Conservation (phyloP, 2,113 vertebrate genomes). For the Numenius arquata region DNA sequence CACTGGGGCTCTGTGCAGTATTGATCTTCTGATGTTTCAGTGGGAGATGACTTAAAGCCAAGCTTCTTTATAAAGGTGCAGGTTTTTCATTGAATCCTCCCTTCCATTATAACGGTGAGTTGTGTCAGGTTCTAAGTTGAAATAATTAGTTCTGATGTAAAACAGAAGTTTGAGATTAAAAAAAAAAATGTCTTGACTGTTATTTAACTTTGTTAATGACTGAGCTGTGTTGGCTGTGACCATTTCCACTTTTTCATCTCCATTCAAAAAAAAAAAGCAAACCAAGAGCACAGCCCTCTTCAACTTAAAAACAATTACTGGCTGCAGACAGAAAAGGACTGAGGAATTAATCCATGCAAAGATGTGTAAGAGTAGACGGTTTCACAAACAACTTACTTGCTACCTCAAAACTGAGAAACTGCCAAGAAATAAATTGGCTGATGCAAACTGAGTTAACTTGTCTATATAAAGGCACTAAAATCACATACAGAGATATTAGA, state of each 20-base stretch:
- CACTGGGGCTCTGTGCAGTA: background rate
- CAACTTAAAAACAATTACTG: constrained; percentile 12
- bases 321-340: background rate
- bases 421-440: constrained; percentile 40
- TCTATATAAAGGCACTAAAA: constrained; percentile 6
- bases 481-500: background rate
- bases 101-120: background rate
- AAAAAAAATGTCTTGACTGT: background rate
- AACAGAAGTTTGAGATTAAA: background rate
- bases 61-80: constrained; percentile 13
- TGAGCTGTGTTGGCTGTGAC: background rate
- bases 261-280: background rate
- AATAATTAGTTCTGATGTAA: constrained; percentile 25
- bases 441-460: constrained; percentile 5
- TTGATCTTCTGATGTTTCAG: constrained; percentile 49
- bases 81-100: background rate
- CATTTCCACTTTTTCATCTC: background rate
- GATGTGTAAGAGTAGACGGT: background rate
- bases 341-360: constrained; percentile 46
- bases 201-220: constrained; percentile 19
- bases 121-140: background rate
- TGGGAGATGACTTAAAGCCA: constrained; percentile 10
- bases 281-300: background rate
- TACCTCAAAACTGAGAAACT: constrained; percentile 23
- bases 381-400: constrained; percentile 21